phyloP scores from a whole-genome alignment of 2,113 vertebrate species.

The Hippocampus abdominalis region DNA sequence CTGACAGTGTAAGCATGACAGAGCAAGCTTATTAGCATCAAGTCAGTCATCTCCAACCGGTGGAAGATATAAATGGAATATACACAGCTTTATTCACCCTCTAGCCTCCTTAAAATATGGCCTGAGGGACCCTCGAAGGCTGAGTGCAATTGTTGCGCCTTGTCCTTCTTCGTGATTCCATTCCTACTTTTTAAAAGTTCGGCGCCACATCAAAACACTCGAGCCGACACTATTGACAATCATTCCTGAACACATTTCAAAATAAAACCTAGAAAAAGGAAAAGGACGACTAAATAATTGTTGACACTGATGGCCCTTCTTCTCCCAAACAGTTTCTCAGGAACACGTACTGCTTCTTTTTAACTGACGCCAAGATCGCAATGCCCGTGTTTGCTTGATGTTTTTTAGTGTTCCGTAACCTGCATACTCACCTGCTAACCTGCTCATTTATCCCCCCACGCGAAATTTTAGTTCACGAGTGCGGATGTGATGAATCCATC shows the following conservation, averaged over 20 bases:
- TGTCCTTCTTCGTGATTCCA: conserved; percentile 56
- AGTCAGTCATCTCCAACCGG: conserved; percentile 72
- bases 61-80: conserved; percentile 58
- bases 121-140: conserved; percentile 66
- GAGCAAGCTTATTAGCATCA: conserved; percentile 77
- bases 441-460: conserved; percentile 53
- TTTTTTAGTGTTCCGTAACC: conserved; percentile 31
- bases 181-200: conserved; percentile 52
- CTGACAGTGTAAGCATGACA: conserved; percentile 75
- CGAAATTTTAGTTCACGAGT: conserved; percentile 46
- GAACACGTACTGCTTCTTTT: conserved; percentile 17
- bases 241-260: conserved; percentile 33
- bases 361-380: conserved; percentile 20
- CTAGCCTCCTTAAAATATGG: conserved; percentile 71
- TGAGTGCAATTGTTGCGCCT: conserved; percentile 56
- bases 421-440: conserved; percentile 53
- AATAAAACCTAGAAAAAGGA: conserved; percentile 47
- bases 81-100: conserved; percentile 64
- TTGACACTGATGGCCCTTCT: conserved; percentile 31
- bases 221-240: conserved; percentile 39
- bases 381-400: conserved; percentile 19
- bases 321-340: conserved; percentile 21
- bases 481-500: conserved; percentile 37
- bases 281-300: conserved; percentile 39
- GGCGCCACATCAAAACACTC: conserved; percentile 50